Evolutionary conservation across 92 coral and sea anemone genomes (phyloP), one percentile per base, ranked within the genome.

Genomic region (Porites evermanni): DNA sequence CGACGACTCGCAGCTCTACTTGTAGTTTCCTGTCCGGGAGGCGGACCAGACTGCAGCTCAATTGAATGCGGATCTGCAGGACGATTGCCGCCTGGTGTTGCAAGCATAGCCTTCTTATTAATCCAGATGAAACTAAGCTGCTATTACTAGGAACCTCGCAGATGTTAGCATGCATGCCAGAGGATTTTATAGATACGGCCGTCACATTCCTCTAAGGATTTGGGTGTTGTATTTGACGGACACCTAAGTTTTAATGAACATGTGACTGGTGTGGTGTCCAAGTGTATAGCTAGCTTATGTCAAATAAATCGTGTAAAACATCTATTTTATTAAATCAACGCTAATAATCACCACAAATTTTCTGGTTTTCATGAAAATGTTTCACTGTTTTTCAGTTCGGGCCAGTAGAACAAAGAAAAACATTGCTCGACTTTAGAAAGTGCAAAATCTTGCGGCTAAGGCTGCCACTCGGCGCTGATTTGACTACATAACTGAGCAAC

Each of bases 261-360:
- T 61, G 79, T 83, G 26, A 51, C 85, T 26, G 65, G 84, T 17
- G 11, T 79, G 18, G 84, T 83, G 16, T 88, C 92, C 50, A 64
- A 70, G 54, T 88, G 79, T 63, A 83, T 51, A 29, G 67, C 73
- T 70, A 84, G 77, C 47, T 63, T 71, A 68, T 84, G 84, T 71
- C 92, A 85, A 78, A 78, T 89, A 13, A 77, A 72, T 79, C 63
- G 92, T 67, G 89, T 68, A 12, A 89, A 89, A 32, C 69, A 84
- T 24, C 26, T 85, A 20, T 89, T 78, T 68, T 59, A 84, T n/a
- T 29, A 89, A 69, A 24, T 70, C 86, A 74, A 89, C 89, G 18
- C 79, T 89, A 60, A 71, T 53, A 75, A 63, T 61, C 53, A 65
- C 83, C n/a, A 89, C 79, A 50, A 66, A 72, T 67, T 29, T 84